A percentile compares a stretch with the other conserved stretches of the same genome.
Conservation (phyloP, 2,113 vertebrate genomes). For the Amia ocellicauda region DNA sequence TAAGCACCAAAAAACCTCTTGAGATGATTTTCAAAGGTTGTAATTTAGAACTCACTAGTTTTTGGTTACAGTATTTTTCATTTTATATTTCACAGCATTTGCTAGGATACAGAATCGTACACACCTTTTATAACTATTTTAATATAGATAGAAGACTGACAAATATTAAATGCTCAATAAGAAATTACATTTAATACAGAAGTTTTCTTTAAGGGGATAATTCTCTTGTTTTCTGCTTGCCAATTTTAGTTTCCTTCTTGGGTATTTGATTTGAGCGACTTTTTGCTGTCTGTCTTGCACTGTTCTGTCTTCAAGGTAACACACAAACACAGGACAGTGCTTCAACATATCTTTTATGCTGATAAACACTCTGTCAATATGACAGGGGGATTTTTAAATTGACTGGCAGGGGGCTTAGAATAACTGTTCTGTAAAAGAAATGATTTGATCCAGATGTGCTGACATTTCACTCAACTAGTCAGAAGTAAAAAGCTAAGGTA, state of each 20-base stretch:
- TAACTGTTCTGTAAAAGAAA: constrained; percentile 30
- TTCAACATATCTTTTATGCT: constrained; percentile 49
- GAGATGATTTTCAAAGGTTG: too few relatives aligned
- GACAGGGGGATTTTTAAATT: constrained; percentile 34
- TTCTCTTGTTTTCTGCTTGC: constrained; percentile 27
- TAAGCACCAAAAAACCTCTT: too few relatives aligned
- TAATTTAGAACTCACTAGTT: too few relatives aligned
- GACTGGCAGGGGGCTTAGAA: constrained; percentile 36
- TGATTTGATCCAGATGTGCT: constrained; percentile 66
- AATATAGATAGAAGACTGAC: too few relatives aligned
- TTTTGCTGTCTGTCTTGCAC: constrained; percentile 49
- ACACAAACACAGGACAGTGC: constrained; percentile 46
- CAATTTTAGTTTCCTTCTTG: constrained; percentile 6
- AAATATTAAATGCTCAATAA: too few relatives aligned
- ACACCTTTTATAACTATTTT: too few relatives aligned
- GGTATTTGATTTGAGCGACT: too few relatives aligned
- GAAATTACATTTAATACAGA: too few relatives aligned
- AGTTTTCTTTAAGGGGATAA: too few relatives aligned
- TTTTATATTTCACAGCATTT: too few relatives aligned
- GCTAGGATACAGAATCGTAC: too few relatives aligned
- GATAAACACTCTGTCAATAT: constrained; percentile 58
- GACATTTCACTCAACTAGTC: constrained; percentile 43
- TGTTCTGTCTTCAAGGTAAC: constrained; percentile 34
- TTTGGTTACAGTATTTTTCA: too few relatives aligned
- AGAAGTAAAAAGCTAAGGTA: constrained; percentile 28